Base-by-base conservation (phyloP, 1,140 invertebrate species). In the Atopsyche davidsoni region DNA sequence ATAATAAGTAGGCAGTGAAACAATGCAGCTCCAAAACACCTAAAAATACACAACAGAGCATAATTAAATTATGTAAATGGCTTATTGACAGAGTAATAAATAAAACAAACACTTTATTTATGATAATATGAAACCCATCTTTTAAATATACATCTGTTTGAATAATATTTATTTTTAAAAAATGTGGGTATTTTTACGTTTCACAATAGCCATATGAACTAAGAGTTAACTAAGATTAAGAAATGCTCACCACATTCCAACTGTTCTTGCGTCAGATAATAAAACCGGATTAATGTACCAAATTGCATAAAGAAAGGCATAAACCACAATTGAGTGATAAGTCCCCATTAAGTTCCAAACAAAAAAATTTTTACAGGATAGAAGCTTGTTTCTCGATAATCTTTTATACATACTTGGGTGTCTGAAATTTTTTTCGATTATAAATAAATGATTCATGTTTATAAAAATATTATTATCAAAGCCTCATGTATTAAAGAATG, bases 331-430 rank as follows among this genome's bases (percentile, higher is more conserved):
- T 0, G 73, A 69, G 51, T 79, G 75, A 49, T 75, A 75, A 0
- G 73, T 60, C 65, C 78, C 83, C 28, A 79, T 63, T 0, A 74
- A 2, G 19, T 75, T 71, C 88, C 88, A 91, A 21, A 68, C 61
- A 0, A 75, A n/a, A 62, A 89, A 89, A 47, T 79, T 68, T 1
- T 52, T 60, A 67, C 71, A 77, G 0, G 79, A 76, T 56, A 92
- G 69, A n/a, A 81, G 72, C 42, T 74, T 72, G 70, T 91, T 89
- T 35, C 72, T 75, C 11, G 64, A 72, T 46, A 85, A 78, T 9
- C 74, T 65, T 58, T 75, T 76, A 65, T 93, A 94, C 1, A 90
- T 62, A 6, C 73, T 64, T 2, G 87, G 86, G 28, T 81, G 73
- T 34, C 76, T 79, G 56, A 17, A 62, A 61, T 19, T n/a, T 24